These are phyloP conservation scores for Harpalus rufipes DNA, from an alignment of 2,888 invertebrate species.

Conservation along the genomic window DNA sequence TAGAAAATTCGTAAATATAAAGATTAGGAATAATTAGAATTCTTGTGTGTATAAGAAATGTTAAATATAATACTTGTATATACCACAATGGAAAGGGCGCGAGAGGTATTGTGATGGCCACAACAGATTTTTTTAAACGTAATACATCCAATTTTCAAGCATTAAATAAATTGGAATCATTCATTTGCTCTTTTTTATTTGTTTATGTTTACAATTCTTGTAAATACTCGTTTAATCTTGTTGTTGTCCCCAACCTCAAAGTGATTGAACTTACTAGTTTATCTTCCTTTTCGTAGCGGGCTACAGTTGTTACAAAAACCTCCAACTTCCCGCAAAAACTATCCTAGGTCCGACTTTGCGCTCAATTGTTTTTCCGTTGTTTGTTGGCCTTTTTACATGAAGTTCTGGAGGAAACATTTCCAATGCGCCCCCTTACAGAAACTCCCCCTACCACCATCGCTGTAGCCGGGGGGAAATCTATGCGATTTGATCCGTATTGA, in stretches of 20 bases:
- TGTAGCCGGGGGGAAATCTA: conserved; percentile 19
- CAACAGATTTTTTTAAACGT: too few species aligned
- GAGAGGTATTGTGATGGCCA: too few species aligned
- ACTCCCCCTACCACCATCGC: background rate
- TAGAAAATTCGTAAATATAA: too few species aligned
- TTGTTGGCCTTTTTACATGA: conserved; percentile 56
- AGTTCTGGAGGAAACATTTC: conserved; percentile 57
- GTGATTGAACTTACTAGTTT: conserved; percentile 34
- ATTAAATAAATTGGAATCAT: too few species aligned
- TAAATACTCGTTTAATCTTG: background rate
- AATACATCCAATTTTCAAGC: too few species aligned
- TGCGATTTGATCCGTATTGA: conserved; percentile 55
- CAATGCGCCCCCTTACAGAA: conserved; percentile 29
- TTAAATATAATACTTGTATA: too few species aligned
- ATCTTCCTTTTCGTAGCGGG: conserved; percentile 21
- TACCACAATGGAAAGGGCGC: too few species aligned
- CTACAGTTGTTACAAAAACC: conserved; percentile 35
- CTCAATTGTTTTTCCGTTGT: conserved; percentile 53
- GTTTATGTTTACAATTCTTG: background rate
- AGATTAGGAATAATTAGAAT: too few species aligned
- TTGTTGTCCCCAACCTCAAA: background rate
- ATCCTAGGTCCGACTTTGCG: conserved; percentile 53
- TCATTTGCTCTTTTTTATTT: too few species aligned
- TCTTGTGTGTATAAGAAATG: too few species aligned
- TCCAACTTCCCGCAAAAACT: conserved; percentile 51